Base-by-base conservation (phyloP, 2,888 invertebrate species). In the Saturnia japonica region DNA sequence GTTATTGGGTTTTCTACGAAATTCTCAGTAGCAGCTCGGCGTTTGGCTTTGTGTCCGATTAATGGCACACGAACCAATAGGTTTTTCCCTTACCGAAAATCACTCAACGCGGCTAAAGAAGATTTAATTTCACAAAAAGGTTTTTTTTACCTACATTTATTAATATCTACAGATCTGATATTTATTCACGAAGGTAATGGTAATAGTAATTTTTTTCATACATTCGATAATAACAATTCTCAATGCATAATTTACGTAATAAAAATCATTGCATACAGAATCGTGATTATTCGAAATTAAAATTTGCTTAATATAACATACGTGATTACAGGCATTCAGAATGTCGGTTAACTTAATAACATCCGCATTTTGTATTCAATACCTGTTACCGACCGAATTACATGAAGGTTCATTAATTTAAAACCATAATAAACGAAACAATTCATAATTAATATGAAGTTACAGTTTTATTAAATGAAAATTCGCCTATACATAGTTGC, bases 341-440 rank as follows among this genome's bases (percentile, higher is more conserved):
- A 68, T 7, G 22, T 34, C 54, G 12, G 45, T 43, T 47, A 64
- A 28, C 68, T 54, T 28, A 68, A 67, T 69, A 47, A 62, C 62
- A 43, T 68, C 68, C 51, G 70, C 68, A 70, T 73, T 68, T 68
- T 68, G 71, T 42, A 70, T 71, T 64, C 40, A 51, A 14, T 40
- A 43, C 67, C 22, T 57, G 60, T 34, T 47, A 47, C 34, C 40
- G 68, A 68, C 62, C 62, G 71, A 74, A 76, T 75, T 72, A 75
- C 74, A 73, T 70, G 70, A 62, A 69, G 73, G 69, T 73, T 72
- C 75, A 78, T 76, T 77, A 74, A 76, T 77, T 75, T 71, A 77
- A 73, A 72, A 70, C 73, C 68, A 71, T 74, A 68, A n/a, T 60
- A 28, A 14, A 60, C 28, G 69, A 67, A 43, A 54, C 67, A 9